Evolutionary conservation across 2,113 vertebrate species (phyloP).

Genomic region (Xenopus laevis): DNA sequence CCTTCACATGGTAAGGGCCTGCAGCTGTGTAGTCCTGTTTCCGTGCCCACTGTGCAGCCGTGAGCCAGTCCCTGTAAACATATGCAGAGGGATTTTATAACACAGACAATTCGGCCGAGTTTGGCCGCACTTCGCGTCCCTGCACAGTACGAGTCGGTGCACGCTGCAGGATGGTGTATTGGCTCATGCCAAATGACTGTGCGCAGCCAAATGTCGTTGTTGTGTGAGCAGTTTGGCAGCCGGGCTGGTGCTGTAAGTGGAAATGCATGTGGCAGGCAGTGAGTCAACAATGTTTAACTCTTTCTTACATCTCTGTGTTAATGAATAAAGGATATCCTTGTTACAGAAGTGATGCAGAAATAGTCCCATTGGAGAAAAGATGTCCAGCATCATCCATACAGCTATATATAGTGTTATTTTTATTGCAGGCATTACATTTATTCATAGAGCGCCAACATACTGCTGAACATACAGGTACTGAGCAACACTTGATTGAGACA

Average conservation of each 20-base stretch:
- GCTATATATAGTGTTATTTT: too few species aligned
- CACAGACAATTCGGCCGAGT: slow-evolving; percentile 10
- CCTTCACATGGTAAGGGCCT: slow-evolving; percentile 2
- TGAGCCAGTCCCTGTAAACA: slow-evolving; percentile 18
- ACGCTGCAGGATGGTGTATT: slow-evolving; percentile 18
- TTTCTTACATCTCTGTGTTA: neutral
- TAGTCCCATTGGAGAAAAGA: too few species aligned
- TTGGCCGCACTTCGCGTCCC: slow-evolving; percentile 17
- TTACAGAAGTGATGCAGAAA: too few species aligned
- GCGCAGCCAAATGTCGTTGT: slow-evolving; percentile 35
- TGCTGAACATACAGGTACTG: too few species aligned
- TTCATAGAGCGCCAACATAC: too few species aligned
- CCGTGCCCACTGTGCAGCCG: neutral
- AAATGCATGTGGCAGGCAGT: slow-evolving; percentile 11
- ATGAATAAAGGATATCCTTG: neutral
- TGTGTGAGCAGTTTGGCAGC: slow-evolving; percentile 41
- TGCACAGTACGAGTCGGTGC: slow-evolving; percentile 25
- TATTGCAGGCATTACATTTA: too few species aligned
- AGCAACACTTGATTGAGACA: too few species aligned
- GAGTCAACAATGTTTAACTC: slow-evolving; percentile 3
- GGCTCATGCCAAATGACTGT: slow-evolving; percentile 31
- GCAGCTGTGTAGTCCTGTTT: neutral
- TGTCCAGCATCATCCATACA: too few species aligned
- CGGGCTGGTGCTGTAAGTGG: neutral
- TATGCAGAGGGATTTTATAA: slow-evolving; percentile 37